Conservation (phyloP, 2,888 invertebrate species). For the Tenthredo notha region DNA sequence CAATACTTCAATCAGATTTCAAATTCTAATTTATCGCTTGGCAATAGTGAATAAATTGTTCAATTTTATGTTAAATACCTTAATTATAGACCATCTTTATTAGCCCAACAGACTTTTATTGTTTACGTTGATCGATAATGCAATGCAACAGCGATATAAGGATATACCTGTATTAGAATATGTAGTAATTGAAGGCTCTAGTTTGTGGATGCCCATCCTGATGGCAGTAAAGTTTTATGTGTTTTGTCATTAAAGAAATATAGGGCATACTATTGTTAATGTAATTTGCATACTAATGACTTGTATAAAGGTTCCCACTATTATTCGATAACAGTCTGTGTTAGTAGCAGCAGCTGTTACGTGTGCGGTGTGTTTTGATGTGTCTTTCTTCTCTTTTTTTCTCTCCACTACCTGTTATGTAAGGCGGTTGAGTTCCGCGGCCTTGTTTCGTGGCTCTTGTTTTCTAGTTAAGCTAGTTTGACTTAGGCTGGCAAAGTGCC, state of each 20-base stretch:
- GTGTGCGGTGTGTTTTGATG: conserved; percentile 35
- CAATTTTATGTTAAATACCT: not conserved
- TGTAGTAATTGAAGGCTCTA: not conserved
- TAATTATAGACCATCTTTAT: not conserved
- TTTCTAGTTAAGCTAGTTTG: conserved; percentile 72
- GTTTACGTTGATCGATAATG: conserved; percentile 3
- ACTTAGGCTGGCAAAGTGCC: conserved; percentile 72
- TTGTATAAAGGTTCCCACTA: conserved; percentile 59
- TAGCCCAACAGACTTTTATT: not conserved
- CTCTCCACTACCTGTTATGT: conserved; percentile 70
- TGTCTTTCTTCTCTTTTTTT: conserved; percentile 24
- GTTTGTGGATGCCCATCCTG: not conserved
- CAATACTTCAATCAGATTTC: not conserved
- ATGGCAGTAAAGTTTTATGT: conserved; percentile 29
- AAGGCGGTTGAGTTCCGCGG: conserved; percentile 66
- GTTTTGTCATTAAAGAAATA: conserved; percentile 57
- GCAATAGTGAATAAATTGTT: not conserved
- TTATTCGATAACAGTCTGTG: conserved; percentile 53
- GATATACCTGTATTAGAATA: not conserved
- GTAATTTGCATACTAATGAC: conserved; percentile 69
- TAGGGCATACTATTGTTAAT: conserved; percentile 67
- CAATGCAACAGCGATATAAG: conserved; percentile 3
- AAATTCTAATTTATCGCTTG: not conserved
- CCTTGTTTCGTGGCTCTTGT: conserved; percentile 69
- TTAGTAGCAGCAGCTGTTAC: conserved; percentile 53